Conservation (phyloP, 2,113 vertebrate species). For the Epinephelus lanceolatus region DNA sequence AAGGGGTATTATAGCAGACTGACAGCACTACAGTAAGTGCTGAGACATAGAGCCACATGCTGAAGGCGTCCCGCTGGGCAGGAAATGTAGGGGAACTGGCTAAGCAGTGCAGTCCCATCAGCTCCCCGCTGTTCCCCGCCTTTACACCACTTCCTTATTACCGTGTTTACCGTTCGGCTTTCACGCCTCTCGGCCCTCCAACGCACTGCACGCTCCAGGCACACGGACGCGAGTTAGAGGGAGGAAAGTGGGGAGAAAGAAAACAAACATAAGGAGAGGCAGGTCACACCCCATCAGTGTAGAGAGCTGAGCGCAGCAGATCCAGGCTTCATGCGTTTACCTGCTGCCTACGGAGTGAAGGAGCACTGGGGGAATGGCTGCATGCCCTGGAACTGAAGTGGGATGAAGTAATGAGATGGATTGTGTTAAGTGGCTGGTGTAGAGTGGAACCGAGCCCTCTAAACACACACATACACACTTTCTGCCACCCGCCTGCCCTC, state of each 20-base stretch:
- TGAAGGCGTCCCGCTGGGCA: constrained; percentile 91
- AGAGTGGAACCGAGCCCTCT: constrained; percentile 31
- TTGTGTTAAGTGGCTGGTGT: constrained; percentile 66
- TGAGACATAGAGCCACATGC: constrained; percentile 86
- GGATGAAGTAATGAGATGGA: constrained; percentile 75
- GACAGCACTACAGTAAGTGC: constrained; percentile 84
- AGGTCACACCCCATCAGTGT: constrained; percentile 75
- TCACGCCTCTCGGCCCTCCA: constrained; percentile 89
- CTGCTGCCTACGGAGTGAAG: constrained; percentile 62
- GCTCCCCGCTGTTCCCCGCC: constrained; percentile 92
- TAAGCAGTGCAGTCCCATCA: constrained; percentile 91
- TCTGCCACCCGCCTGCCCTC: constrained; percentile 44
- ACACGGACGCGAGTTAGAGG: constrained; percentile 40
- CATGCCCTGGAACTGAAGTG: constrained; percentile 52
- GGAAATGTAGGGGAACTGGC: constrained; percentile 96
- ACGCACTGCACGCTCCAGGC: constrained; percentile 78
- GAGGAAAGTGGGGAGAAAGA: constrained; percentile 60
- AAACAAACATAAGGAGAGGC: constrained; percentile 78
- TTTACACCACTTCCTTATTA: constrained; percentile 95
- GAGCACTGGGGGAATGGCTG: constrained; percentile 43
- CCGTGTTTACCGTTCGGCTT: constrained; percentile 93
- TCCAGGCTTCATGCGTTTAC: constrained; percentile 62
- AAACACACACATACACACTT: constrained; percentile 30
- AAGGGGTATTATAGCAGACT: constrained; percentile 82
- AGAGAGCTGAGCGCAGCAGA: constrained; percentile 69